These are phyloP conservation scores for Carposina sasakii DNA, from an alignment of 1,140 invertebrate genomes.

Conservation along the genomic window DNA sequence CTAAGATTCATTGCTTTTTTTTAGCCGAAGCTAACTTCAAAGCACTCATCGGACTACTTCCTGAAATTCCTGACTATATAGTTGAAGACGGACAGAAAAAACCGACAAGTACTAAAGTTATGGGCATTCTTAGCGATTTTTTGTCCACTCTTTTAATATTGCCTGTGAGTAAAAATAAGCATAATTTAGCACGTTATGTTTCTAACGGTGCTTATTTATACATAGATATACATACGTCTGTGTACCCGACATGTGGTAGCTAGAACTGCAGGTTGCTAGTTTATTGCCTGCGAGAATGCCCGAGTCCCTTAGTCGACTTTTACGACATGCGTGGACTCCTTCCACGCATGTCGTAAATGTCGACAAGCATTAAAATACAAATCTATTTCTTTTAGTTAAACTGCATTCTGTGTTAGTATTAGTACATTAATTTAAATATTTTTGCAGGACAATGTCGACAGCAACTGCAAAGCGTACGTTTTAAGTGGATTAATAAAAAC, in stretches of 20 bases:
- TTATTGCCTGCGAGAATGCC: too few species aligned
- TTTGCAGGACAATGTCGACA: conserved; percentile 84
- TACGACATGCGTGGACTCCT: too few species aligned
- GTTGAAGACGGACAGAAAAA: conserved; percentile 84
- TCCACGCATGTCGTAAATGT: too few species aligned
- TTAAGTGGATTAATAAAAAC: conserved; percentile 62
- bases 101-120: conserved; percentile 81
- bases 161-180: conserved; percentile 79
- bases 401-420: conserved; percentile 17
- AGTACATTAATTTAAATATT: background rate
- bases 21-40: conserved; percentile 95
- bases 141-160: conserved; percentile 89
- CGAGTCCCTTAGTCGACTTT: too few species aligned
- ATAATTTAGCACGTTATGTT: too few species aligned
- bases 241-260: too few species aligned
- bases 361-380: too few species aligned
- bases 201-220: too few species aligned
- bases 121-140: conserved; percentile 84
- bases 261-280: too few species aligned
- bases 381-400: background rate
- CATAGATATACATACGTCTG: too few species aligned
- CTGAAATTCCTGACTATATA: conserved; percentile 83
- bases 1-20: conserved; percentile 34
- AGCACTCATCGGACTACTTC: conserved; percentile 85
- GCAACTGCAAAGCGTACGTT: conserved; percentile 57